These are phyloP conservation scores for Pyrochroa serraticornis DNA, from an alignment of 2,888 invertebrate genomes.

Conservation along the genomic window DNA sequence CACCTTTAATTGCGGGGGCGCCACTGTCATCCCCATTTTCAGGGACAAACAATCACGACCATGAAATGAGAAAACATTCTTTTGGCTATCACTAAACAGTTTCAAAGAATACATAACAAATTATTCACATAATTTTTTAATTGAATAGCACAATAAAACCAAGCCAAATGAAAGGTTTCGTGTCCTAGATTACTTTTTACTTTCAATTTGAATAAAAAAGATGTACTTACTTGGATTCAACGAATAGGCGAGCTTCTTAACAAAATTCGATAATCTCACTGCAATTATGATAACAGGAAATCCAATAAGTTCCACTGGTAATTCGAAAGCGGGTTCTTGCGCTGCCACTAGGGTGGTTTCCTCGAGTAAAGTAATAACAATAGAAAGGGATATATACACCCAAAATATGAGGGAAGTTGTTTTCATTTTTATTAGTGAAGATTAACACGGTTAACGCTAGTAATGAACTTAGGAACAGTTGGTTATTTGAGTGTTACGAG, in stretches of 20 bases:
- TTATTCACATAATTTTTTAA: background rate
- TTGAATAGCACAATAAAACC: background rate
- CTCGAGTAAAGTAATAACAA: constrained; percentile 29
- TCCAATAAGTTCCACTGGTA: constrained; percentile 84
- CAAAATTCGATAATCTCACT: constrained; percentile 79
- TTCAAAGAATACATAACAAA: background rate
- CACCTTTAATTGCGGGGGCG: background rate
- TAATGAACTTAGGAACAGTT: constrained; percentile 31
- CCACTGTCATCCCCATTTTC: too few species aligned
- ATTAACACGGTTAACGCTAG: constrained; percentile 25
- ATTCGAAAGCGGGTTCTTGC: constrained; percentile 66
- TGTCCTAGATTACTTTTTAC: background rate
- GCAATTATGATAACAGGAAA: constrained; percentile 83
- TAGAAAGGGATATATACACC: constrained; percentile 15
- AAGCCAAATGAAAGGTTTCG: too few species aligned
- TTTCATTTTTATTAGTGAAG: constrained; percentile 16
- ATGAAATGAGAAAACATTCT: too few species aligned
- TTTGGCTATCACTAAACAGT: too few species aligned
- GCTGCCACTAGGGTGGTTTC: constrained; percentile 35
- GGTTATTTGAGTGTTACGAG: constrained; percentile 42
- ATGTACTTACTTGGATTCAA: constrained; percentile 75
- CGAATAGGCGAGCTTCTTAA: constrained; percentile 82
- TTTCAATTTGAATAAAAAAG: background rate
- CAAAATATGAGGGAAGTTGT: constrained; percentile 12
- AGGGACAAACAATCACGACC: too few species aligned